Percentiles rank a stretch among this genome's conserved stretches.
These are phyloP conservation scores for Anastrepha obliqua DNA, from an alignment of 1,140 invertebrate genomes.

Conservation along the genomic window DNA sequence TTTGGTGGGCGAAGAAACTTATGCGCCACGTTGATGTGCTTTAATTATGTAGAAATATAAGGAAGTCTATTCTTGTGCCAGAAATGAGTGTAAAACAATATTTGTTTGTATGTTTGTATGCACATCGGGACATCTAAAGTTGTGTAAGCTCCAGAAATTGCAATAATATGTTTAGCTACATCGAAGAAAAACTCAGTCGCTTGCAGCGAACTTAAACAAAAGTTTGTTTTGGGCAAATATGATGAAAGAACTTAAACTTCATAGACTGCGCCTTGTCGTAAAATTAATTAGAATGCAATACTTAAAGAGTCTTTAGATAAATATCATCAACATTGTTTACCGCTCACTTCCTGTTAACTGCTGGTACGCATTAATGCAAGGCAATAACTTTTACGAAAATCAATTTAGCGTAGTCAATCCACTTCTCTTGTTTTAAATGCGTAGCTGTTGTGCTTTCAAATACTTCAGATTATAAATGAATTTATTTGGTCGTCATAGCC, in stretches of 20 bases:
- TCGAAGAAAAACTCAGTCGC: neutral
- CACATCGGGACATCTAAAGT: no score
- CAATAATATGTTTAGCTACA: neutral
- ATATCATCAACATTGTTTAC: neutral
- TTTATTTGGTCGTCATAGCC: no score
- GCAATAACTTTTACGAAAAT: neutral
- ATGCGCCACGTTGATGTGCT: no score
- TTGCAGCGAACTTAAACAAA: constrained; percentile 29
- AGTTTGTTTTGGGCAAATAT: neutral
- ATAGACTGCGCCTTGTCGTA: neutral
- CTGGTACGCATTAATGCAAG: neutral
- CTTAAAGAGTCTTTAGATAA: neutral
- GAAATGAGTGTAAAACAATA: no score
- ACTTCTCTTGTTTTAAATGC: neutral
- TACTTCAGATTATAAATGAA: no score
- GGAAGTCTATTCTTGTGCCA: no score
- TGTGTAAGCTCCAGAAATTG: no score
- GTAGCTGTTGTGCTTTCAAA: no score
- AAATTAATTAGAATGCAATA: constrained; percentile 48
- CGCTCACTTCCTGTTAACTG: constrained; percentile 21
- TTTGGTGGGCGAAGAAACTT: no score
- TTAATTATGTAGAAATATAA: no score
- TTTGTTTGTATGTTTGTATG: no score
- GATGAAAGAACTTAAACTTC: neutral
- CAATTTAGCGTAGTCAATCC: neutral